Evolutionary conservation across 2,888 invertebrate genomes (phyloP), one percentile per base, ranked within the genome.

Genomic region (Selenia dentaria): DNA sequence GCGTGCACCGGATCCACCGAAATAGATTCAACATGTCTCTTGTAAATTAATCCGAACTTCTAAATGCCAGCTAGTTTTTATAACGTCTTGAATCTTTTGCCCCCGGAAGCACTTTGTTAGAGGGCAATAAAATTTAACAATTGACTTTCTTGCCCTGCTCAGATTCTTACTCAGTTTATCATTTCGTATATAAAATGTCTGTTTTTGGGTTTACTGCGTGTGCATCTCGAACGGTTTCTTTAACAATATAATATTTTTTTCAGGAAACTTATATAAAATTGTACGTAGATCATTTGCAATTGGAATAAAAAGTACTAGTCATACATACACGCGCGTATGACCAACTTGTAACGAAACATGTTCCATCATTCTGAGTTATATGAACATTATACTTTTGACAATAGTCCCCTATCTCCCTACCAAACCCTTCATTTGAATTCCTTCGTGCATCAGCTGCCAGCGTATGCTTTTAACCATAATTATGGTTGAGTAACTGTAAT

Each of bases 91-190:
- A 67, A 53, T 48, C 45, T 62, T 58, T 46, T 43, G 46, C 45
- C 62, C 50, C 70, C 68, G 72, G 73, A 72, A 78, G 69, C 68
- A 62, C 64, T 70, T 66, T 67, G 58, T 70, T 68, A 65, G 64
- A 62, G 59, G 58, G 55, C 57, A 62, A 67, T 75, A 70, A 74
- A 73, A 74, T 59, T 67, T 38, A 42, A 67, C 63, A 44, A 40
- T 46, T 28, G 28, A 18, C 36, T 36, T 47, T 46, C 31, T 50
- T 35, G 13, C 40, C 37, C 27, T 38, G 14, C 24, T 44, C 22
- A 10, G 22, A 22, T 24, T 13, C 16, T 2, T 3, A 16, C 16
- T n/a, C n/a, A 29, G 35, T 42, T 42, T 42, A 46, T 47, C 28
- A 41, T 36, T 26, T 46, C 18, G 25, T 31, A 40, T 14, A 16